These are phyloP conservation scores for Melitaea athalia DNA, from an alignment of 2,888 invertebrate genomes.

Conservation along the genomic window DNA sequence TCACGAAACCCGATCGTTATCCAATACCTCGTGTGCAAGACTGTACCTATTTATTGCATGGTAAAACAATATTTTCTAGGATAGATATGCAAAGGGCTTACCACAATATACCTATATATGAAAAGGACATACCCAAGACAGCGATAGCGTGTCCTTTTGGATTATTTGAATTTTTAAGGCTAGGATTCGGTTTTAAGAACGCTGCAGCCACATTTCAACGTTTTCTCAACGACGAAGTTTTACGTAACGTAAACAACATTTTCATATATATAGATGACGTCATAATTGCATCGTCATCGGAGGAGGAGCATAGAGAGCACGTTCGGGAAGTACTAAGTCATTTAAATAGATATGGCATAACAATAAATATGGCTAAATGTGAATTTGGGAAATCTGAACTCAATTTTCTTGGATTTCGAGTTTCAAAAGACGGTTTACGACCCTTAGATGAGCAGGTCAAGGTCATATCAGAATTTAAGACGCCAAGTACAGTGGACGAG, in stretches of 20 bases:
- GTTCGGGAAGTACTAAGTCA: slow-evolving; percentile 32
- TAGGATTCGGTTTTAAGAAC: slow-evolving; percentile 16
- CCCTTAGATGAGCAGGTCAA: slow-evolving; percentile 9
- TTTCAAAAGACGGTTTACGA: slow-evolving; percentile 24
- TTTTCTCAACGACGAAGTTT: slow-evolving; percentile 20
- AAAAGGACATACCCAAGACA: slow-evolving; percentile 22
- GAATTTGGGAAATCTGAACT: slow-evolving; percentile 21
- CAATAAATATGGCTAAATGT: slow-evolving; percentile 38
- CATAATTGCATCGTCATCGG: slow-evolving; percentile 36
- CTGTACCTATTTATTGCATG: not conserved
- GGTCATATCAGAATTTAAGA: slow-evolving; percentile 7
- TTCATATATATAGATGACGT: slow-evolving; percentile 51
- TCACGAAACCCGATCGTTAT: slow-evolving; percentile 3
- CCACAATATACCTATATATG: slow-evolving; percentile 20
- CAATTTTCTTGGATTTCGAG: slow-evolving; percentile 36
- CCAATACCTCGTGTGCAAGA: not conserved
- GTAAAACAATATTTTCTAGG: slow-evolving; percentile 30
- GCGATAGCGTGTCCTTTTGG: slow-evolving; percentile 26
- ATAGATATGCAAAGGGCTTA: slow-evolving; percentile 31
- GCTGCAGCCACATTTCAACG: slow-evolving; percentile 20
- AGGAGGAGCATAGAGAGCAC: slow-evolving; percentile 33
- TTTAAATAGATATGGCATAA: slow-evolving; percentile 35
- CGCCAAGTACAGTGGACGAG: slow-evolving; percentile 18
- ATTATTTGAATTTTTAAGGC: slow-evolving; percentile 13
- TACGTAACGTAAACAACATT: slow-evolving; percentile 41